Conservation (phyloP, 2,113 vertebrate species). For the Illadopsis cleaveri region DNA sequence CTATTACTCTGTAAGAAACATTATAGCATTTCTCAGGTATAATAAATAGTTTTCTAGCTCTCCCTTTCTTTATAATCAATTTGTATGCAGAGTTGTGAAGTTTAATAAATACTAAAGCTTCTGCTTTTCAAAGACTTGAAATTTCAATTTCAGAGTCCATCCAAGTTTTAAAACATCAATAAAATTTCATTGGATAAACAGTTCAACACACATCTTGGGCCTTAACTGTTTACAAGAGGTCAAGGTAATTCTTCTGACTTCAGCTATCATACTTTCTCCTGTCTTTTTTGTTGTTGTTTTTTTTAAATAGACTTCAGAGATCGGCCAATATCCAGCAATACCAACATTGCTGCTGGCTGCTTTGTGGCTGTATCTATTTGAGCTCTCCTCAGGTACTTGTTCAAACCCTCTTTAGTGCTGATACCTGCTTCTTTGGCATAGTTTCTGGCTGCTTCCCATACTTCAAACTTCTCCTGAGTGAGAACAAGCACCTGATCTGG, state of each 20-base stretch:
- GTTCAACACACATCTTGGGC: background rate
- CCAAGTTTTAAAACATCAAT: background rate
- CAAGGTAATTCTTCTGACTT: background rate
- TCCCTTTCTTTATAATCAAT: background rate
- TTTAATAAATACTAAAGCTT: background rate
- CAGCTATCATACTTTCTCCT: background rate
- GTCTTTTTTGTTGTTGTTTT: background rate
- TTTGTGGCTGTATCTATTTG: background rate
- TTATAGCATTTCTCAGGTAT: background rate
- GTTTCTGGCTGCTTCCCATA: background rate
- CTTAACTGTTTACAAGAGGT: background rate
- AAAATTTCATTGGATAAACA: background rate
- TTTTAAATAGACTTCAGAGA: background rate
- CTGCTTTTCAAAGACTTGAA: background rate
- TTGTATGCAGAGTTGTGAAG: background rate
- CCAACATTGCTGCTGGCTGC: background rate
- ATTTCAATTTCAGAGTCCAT: background rate
- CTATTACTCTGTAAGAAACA: background rate
- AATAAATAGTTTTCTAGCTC: background rate
- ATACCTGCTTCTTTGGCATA: background rate
- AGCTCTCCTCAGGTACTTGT: background rate
- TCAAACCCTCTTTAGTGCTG: background rate
- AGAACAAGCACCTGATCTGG: accelerated
- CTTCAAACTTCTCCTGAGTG: background rate
- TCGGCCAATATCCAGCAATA: background rate